Evolutionary conservation across 2,888 invertebrate genomes (phyloP), one percentile per base, ranked within the genome.

Genomic region (Anorthoa munda): DNA sequence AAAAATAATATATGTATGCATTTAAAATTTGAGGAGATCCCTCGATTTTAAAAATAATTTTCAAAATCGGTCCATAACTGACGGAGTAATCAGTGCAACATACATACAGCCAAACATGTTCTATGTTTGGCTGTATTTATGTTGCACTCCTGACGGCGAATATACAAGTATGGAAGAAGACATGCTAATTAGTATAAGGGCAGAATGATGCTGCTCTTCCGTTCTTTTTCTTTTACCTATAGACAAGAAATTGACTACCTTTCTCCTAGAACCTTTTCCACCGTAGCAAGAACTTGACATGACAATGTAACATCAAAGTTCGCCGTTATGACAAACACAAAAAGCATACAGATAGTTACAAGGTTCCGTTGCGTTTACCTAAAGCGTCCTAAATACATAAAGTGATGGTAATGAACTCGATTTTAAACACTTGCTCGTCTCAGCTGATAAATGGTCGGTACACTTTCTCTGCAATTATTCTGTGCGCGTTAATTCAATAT

Each of bases 381-480:
- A 75, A 71, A 65, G 63, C 80, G 81, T 83, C 83, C 87, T 86
- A 87, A 85, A 86, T 85, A 86, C 86, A 87, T 86, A 87, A 81
- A 82, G 79, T 82, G 77, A 75, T 77, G 82, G 77, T 86, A 86
- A 86, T 83, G 83, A 87, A 86, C 86, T 81, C 71, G 78, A 79
- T 86, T 82, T 82, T 82, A 81, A 84, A 81, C 85, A 86, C 79
- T 86, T 74, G 81, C 85, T 79, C 85, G 85, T 78, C 76, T 71
- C 82, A 84, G 82, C 85, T 81, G 75, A 75, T 85, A 85, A 88
- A 87, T 87, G 79, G 75, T 81, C 68, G 75, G 77, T 80, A 84
- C 86, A 84, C 95, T 95, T 95, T 96, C 95, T 93, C 95, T 86
- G 87, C 93, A 94, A 94, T 95, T 94, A 95, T 95, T 95, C 94